Base-by-base conservation (phyloP, 2,113 vertebrate genomes). In the Semicossyphus pulcher region DNA sequence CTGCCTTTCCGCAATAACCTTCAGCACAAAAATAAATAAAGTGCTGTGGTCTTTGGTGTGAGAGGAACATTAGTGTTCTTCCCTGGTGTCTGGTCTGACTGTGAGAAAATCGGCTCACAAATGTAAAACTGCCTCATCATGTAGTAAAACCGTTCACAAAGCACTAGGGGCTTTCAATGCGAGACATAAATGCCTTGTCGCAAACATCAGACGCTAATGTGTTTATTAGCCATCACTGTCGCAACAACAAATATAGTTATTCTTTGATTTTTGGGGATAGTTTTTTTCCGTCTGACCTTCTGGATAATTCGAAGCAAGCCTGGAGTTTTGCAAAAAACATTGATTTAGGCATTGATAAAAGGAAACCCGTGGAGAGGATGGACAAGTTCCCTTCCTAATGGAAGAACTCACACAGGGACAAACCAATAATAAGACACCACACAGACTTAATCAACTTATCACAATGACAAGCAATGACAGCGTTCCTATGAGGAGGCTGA, bases 391-490 rank as follows among this genome's bases (percentile, higher is more conserved):
- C 21, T 56, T 77, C 32, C 59, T 78, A 78, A 86, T 86, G 62
- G 78, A 87, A 71, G 47, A 74, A 68, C 79, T 85, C 78, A 86
- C 41, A 82, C 49, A 51, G 81, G 81, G 78, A 83, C 59, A 60
- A 47, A 59, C 32, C 79, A 81, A 85, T 82, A 82, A 85, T 76
- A 72, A 72, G 57, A 84, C 72, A 82, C 79, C 78, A 86, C 58
- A 80, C 74, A 64, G 54, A 63, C 66, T 72, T 88, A 81, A 89
- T 86, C 23, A 34, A 80, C 67, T 83, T 65, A 83, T 73, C 71
- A 71, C 67, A 80, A 84, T 76, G 68, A 75, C 56, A 64, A 36
- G 65, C 79, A 86, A 77, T 78, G 72, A 65, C 60, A 61, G 77
- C 15, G 9, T 57, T 73, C 75, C 51, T 64, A 37, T 44, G 16